Conservation (phyloP, 2,888 invertebrate genomes). For the Acanthoscelides obtectus region DNA sequence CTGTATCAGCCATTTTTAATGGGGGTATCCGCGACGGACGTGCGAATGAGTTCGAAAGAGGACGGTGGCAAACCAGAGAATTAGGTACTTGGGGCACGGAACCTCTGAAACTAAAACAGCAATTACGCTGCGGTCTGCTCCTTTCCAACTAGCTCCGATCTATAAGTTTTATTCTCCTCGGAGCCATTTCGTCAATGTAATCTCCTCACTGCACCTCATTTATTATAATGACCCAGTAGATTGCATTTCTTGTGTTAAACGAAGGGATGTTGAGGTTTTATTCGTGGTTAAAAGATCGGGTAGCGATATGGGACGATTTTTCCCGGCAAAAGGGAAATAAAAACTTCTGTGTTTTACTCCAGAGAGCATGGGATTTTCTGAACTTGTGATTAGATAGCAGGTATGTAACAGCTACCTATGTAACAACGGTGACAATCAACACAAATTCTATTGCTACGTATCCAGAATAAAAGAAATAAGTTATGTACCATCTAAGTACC, state of each 20-base stretch:
- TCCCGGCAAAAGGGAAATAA: too few relatives aligned
- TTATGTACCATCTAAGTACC: too few relatives aligned
- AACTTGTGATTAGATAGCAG: too few relatives aligned
- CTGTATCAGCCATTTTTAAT: not conserved
- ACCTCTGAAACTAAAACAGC: not conserved
- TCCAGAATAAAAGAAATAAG: too few relatives aligned
- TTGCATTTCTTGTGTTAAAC: not conserved
- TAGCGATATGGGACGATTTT: not conserved
- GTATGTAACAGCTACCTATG: too few relatives aligned
- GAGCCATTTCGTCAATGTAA: not conserved
- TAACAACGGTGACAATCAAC: too few relatives aligned
- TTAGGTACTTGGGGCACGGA: not conserved
- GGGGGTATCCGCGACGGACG: not conserved
- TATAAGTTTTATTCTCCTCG: not conserved
- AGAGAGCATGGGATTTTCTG: too few relatives aligned
- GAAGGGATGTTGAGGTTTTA: not conserved
- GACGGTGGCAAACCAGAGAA: not conserved
- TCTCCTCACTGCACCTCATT: not conserved
- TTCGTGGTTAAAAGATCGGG: not conserved
- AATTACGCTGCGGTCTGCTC: not conserved
- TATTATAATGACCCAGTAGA: not conserved
- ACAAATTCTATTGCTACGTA: too few relatives aligned
- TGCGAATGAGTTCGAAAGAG: not conserved
- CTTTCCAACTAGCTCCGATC: not conserved
- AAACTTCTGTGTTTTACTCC: too few relatives aligned